Base-by-base conservation (phyloP, 2,797 vertebrate species). In the Melanotaenia parkinsoni region DNA sequence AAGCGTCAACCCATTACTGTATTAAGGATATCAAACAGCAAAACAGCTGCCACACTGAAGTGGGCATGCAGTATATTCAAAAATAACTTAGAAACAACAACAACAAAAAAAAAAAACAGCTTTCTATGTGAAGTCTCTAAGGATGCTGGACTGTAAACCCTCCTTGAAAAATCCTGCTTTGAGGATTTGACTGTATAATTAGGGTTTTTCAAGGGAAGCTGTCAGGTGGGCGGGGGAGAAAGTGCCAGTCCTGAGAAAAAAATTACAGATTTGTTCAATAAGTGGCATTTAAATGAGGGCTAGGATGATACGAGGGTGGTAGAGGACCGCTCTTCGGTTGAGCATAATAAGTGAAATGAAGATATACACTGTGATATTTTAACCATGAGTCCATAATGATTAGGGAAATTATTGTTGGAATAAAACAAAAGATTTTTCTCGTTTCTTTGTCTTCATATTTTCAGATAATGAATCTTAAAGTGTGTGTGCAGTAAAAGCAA, bases 161-260 rank as follows among this genome's bases (percentile, higher is more conserved):
- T 63, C 70, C 43, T 35, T 12, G 50, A 70, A 79, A 79, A 86
- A 72, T 47, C 58, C 62, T n/a, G 35, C 75, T 72, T 78, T 76
- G 76, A 90, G 77, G 82, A 85, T 88, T 67, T 65, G 47, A 70
- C 74, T 82, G 76, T 80, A 77, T 91, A 85, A 91, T 89, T 82
- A 84, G 73, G 79, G 76, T 86, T 88, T 30, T 91, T 87, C 85
- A 77, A 76, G 72, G 58, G 72, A 84, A 81, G 62, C 65, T 76
- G 73, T 80, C 78, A 82, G 77, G 82, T 72, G 66, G 76, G 75
- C 33, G 67, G 72, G 70, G 69, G 68, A 80, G 56, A 77, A 59
- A 62, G 70, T 51, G 70, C 81, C 76, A 59, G 72, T 82, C 63
- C 60, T 62, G 16, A 57, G 66, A 38, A 30, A 53, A 13, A 58